Conservation (phyloP, 2,888 invertebrate species). For the Torymus auratus region DNA sequence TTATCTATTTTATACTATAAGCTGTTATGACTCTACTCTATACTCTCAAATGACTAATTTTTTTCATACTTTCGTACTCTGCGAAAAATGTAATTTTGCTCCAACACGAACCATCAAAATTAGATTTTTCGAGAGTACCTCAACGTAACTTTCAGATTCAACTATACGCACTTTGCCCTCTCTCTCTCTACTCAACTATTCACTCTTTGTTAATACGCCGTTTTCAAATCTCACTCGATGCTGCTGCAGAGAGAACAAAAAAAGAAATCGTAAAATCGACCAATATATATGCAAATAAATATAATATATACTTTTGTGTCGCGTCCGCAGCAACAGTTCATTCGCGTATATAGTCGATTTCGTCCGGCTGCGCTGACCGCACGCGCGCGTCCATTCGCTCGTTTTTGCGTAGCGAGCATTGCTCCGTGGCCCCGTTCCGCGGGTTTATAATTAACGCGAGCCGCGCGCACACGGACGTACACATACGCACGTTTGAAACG, state of each 20-base stretch:
- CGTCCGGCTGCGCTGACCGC: no score
- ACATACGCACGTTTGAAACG: conserved; percentile 68
- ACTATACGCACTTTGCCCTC: not conserved
- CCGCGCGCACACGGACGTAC: not conserved
- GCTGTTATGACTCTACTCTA: not conserved
- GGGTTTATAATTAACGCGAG: conserved; percentile 50
- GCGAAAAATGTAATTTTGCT: conserved; percentile 11
- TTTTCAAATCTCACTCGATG: no score
- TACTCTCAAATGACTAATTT: not conserved
- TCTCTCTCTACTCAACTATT: conserved; percentile 7
- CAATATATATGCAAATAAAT: no score
- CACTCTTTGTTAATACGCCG: not conserved
- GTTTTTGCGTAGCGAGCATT: conserved; percentile 51
- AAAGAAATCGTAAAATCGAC: no score
- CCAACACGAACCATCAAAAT: not conserved
- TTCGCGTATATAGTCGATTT: no score
- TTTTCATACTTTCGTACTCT: not conserved
- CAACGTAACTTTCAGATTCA: conserved; percentile 30
- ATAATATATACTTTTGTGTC: no score
- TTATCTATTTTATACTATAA: not conserved
- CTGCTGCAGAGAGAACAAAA: no score
- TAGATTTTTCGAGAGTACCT: conserved; percentile 31
- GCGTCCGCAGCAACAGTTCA: no score
- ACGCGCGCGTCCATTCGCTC: conserved; percentile 1
- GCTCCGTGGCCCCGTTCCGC: conserved; percentile 48